Percentiles rank a stretch among this genome's conserved stretches.
phyloP scores from a whole-genome alignment of 2,797 vertebrate genomes.

The Erithacus rubecula region DNA sequence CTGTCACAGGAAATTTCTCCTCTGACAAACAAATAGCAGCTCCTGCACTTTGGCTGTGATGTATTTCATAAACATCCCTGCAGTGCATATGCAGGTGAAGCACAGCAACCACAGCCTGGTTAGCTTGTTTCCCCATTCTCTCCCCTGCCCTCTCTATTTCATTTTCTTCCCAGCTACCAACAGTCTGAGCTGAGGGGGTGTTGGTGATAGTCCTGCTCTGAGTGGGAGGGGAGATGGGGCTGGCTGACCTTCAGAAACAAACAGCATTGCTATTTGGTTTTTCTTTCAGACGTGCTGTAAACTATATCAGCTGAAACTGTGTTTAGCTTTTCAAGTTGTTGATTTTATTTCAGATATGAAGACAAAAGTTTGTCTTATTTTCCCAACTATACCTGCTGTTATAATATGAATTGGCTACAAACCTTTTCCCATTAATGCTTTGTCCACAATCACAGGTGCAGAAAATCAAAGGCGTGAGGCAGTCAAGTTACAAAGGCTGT shows the following conservation, averaged over 20 bases:
- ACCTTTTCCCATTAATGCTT: not conserved
- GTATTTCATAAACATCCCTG: not conserved
- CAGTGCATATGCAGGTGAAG: rapidly evolving
- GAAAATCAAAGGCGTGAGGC: not conserved
- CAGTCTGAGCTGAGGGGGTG: not conserved
- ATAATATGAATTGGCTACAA: not conserved
- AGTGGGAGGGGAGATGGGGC: not conserved
- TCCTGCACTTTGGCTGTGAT: not conserved
- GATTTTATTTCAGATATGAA: not conserved
- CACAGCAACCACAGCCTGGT: not conserved
- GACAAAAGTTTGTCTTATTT: not conserved
- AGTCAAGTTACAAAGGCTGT: not conserved
- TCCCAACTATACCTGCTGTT: not conserved
- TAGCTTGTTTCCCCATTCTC: not conserved
- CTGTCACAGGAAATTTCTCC: not conserved
- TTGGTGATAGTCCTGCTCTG: not conserved
- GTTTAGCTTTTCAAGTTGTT: not conserved
- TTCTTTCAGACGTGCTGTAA: not conserved
- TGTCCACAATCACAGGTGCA: not conserved
- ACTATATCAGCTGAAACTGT: not conserved
- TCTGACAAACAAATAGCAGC: not conserved
- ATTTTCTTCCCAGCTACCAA: not conserved
- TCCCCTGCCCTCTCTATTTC: not conserved
- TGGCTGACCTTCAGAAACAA: not conserved
- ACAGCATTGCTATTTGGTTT: not conserved